Percentiles rank a stretch among this genome's conserved stretches.
phyloP scores from a whole-genome alignment of 2,113 vertebrate genomes.

The Corythaeola cristata region DNA sequence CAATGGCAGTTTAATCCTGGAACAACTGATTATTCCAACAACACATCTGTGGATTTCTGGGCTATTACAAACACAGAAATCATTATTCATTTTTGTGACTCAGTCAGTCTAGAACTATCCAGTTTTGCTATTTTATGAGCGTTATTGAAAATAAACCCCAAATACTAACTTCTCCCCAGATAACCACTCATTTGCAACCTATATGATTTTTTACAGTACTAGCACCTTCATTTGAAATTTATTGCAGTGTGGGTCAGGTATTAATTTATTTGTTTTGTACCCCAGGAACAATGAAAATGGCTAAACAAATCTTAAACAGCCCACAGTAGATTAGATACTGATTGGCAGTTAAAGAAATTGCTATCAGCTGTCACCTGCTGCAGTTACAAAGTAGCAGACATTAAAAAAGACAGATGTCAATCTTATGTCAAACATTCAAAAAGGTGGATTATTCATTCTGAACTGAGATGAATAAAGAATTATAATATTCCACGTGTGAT shows the following conservation, averaged over 20 bases:
- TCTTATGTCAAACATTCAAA: background rate
- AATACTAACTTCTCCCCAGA: background rate
- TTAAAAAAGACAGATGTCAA: background rate
- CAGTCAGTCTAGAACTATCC: background rate
- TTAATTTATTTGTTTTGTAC: background rate
- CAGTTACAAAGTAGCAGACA: background rate
- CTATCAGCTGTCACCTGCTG: background rate
- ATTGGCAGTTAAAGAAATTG: background rate
- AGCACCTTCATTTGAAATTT: background rate
- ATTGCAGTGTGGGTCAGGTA: background rate
- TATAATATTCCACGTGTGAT: background rate
- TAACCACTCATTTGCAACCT: background rate
- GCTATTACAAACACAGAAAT: background rate
- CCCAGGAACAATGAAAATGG: background rate
- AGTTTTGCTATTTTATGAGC: background rate
- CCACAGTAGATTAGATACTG: background rate
- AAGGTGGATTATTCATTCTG: background rate
- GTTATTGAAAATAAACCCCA: background rate
- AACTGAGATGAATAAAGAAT: conserved; percentile 10
- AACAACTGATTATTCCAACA: background rate
- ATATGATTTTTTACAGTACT: background rate
- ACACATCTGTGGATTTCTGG: background rate
- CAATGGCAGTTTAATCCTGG: background rate
- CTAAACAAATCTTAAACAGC: background rate
- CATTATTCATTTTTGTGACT: background rate